phyloP scores from a whole-genome alignment of 2,888 invertebrate genomes.

The Orthosia gothica region DNA sequence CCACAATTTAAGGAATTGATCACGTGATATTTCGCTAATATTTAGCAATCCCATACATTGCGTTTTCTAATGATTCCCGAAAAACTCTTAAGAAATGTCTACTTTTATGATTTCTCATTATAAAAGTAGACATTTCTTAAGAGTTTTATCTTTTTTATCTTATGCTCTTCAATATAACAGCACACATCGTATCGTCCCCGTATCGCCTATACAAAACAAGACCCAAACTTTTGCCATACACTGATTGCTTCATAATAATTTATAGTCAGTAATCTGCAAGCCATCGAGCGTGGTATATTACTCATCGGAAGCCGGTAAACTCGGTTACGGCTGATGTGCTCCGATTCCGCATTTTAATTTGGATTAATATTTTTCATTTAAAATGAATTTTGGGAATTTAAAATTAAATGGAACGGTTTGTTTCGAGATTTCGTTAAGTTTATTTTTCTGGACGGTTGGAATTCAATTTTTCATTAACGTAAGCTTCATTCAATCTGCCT shows the following conservation, averaged over 20 bases:
- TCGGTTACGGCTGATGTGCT: constrained; percentile 77
- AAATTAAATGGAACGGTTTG: constrained; percentile 43
- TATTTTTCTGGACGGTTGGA: neutral
- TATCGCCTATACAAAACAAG: constrained; percentile 69
- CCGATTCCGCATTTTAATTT: constrained; percentile 78
- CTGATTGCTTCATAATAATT: constrained; percentile 91
- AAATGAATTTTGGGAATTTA: constrained; percentile 53
- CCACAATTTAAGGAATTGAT: no score
- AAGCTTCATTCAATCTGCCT: no score
- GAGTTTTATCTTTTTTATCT: no score
- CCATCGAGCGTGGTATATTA: constrained; percentile 86
- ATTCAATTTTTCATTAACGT: neutral
- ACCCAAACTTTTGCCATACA: constrained; percentile 86
- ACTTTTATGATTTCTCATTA: no score
- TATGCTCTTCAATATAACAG: no score
- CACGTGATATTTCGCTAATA: no score
- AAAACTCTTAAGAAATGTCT: no score
- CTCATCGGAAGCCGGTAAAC: constrained; percentile 81
- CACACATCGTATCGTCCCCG: constrained; percentile 71
- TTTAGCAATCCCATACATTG: no score
- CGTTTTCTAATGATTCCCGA: no score
- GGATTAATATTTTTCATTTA: constrained; percentile 70
- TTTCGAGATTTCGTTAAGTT: constrained; percentile 21
- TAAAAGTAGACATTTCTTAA: no score
- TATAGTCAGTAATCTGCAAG: constrained; percentile 88